A percentile compares a stretch with the other conserved stretches of the same genome.
These are phyloP conservation scores for Metellina segmentata DNA, from an alignment of 2,888 invertebrate species.

Conservation along the genomic window DNA sequence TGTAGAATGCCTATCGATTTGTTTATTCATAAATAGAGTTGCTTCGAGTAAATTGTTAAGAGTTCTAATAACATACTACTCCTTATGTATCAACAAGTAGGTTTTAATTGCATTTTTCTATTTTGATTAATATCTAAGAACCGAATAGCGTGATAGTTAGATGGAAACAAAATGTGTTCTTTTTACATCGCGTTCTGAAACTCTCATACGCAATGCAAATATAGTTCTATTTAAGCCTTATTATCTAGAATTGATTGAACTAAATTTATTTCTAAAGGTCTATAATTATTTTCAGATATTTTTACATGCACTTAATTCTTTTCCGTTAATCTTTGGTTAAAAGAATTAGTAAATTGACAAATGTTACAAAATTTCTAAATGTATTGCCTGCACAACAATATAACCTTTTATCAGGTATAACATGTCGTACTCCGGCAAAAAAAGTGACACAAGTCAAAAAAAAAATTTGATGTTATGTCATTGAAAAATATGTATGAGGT, in stretches of 20 bases:
- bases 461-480: too few species aligned
- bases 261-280: neutral
- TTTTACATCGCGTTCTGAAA: neutral
- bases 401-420: too few species aligned
- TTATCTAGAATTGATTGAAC: neutral
- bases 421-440: too few species aligned
- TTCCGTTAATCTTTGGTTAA: neutral
- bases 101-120: too few species aligned
- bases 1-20: slow-evolving; percentile 40
- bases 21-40: neutral
- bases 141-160: neutral
- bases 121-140: neutral
- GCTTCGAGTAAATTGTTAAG: neutral
- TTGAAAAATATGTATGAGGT: too few species aligned
- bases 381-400: too few species aligned
- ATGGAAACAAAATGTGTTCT: neutral
- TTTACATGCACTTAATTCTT: neutral
- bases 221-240: neutral
- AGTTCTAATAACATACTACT: neutral
- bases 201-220: neutral
- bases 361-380: too few species aligned
- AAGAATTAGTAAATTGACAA: neutral
- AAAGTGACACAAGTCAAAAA: too few species aligned
- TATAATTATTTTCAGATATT: neutral
- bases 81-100: slow-evolving; percentile 9